Conservation (phyloP, 1,140 invertebrate species). For the Metopolophium dirhodum region DNA sequence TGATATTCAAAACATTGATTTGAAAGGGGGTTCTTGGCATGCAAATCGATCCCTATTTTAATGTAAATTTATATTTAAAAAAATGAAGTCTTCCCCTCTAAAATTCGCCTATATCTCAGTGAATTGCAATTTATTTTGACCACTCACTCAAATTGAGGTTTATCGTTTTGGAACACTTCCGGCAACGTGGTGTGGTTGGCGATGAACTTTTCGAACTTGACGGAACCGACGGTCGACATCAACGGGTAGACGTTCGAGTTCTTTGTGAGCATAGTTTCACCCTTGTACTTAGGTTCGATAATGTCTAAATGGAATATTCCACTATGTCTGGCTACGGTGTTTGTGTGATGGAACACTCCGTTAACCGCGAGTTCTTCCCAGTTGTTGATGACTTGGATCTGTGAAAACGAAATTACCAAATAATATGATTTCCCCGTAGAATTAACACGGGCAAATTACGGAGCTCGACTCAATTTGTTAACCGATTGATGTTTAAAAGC, state of each 20-base stretch:
- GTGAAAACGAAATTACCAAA: background rate
- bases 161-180: constrained; percentile 23
- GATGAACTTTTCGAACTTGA: background rate
- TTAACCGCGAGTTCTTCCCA: background rate
- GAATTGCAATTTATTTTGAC: background rate
- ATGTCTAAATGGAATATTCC: background rate
- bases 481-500: background rate
- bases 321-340: background rate
- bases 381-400: background rate
- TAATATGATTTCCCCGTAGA: background rate
- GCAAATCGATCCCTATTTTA: background rate
- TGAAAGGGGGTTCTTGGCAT: background rate
- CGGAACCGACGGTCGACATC: background rate
- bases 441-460: background rate
- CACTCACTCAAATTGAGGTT: constrained; percentile 23
- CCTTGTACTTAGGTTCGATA: background rate
- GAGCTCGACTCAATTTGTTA: background rate
- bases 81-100: rapidly evolving
- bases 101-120: background rate
- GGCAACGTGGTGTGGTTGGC: background rate
- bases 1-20: background rate
- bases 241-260: constrained; percentile 3
- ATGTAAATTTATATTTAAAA: background rate
- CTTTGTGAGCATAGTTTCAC: background rate
- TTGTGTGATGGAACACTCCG: background rate